Evolutionary conservation across 2,888 invertebrate genomes (phyloP), one percentile per base, ranked within the genome.

Genomic region (Andrena minutula): DNA sequence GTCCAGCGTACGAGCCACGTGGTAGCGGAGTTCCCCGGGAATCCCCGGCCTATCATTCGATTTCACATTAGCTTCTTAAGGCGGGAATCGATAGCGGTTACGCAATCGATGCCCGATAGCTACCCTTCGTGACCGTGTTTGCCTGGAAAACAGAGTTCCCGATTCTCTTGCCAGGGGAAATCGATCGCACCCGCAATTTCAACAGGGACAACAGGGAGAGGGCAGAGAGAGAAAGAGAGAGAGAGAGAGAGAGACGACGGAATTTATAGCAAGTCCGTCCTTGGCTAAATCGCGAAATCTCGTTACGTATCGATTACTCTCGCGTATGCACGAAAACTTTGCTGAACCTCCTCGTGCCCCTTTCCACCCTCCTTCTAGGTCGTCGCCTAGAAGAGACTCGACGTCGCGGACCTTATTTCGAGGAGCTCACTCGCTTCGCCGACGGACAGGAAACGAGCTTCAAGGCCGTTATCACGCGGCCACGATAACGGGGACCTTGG

Each of bases 21-120:
- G 47, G n/a, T 20, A 30, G n/a, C 71, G 68, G 47, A 20, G 4
- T 26, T 7, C 60, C 23, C 10, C 7, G 30, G 20, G 28, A 66
- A 74, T 75, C 61, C 80, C 73, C 65, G 80, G 53, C 60, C 65
- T 63, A 73, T 83, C 76, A 20, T 76, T 76, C 79, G 60, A 79
- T 82, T 64, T 49, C 66, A 61, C 68, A 35, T 74, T 73, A 69
- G 68, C 72, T 79, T 66, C 72, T 74, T 66, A 68, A 72, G 65
- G 51, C n/a, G 49, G 47, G 53, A 60, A 79, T 83, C 79, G 84
- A 84, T 79, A 20, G 28, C 20, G 30, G 66, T 75, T 79, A 61
- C 26, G 56, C 61, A 74, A 78, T 82, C 81, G 74, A 61, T 61
- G 23, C 26, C 26, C 7, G 68, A 61, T 77, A n/a, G n/a, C n/a